Percentiles rank a stretch among this genome's conserved stretches.
Conservation (phyloP, 2,113 vertebrate genomes). For the Macaca fascicularis region T2T-MFA8v1.1 NC_088380.1:35484501-35485000, state of each 20-base stretch:
- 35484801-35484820: not conserved
- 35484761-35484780: not conserved
- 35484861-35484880: not conserved
- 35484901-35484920: not conserved
- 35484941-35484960: not conserved
- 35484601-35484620: not conserved
- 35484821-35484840: not conserved
- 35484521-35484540: not conserved
- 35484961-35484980: not conserved
- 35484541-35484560: not conserved
- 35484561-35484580: constrained; percentile 15
- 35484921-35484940: not conserved
- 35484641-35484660: not conserved
- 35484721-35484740: not conserved
- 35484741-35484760: not conserved
- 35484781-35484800: not conserved
- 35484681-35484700: not conserved
- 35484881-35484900: not conserved
- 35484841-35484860: constrained; percentile 1
- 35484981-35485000: not conserved
- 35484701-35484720: not conserved
- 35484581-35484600: not conserved
- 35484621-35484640: not conserved
- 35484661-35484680: not conserved
- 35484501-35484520: not conserved